Base-by-base conservation (phyloP, 2,113 vertebrate genomes). In the Sialia sialis region DNA sequence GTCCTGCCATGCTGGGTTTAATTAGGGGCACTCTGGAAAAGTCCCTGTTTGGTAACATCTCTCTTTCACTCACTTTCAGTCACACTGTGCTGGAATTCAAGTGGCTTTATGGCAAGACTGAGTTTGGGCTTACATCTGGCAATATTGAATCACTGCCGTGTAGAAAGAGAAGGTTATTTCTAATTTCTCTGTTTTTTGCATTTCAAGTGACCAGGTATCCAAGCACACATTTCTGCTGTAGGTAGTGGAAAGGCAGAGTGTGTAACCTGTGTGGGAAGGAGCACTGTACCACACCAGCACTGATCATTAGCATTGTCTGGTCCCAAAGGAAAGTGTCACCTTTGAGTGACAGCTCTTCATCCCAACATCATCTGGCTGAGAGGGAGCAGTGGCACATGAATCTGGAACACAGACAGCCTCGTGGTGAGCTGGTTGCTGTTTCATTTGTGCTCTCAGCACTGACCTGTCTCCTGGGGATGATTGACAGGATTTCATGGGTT, bases 21-120 rank as follows among this genome's bases (percentile, higher is more conserved):
- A 95, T 94, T 90, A 95, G 94, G 90, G 90, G 56, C 63, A 22
- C 6, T 4, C 84, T 75, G 87, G 72, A 90, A 55, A 63, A 84
- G 9, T 74, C 76, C 26, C 25, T 70, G 12, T 86, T 94, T 6
- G 16, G 85, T 85, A 78, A 67, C 72, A 80, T 72, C 79, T 90
- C 78, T 76, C 63, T 95, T 81, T 67, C 56, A n/a, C n/a, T n/a
- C n/a, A n/a, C n/a, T n/a, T 74, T 39, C 75, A 75, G 22, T 70
- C 60, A 55, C 2, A 5, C 58, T 39, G 49, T 25, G 36, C 4
- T 70, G 64, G 60, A 80, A 72, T 93, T 92, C 49, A 70, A 84
- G 83, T 55, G 67, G 18, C 56, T 93, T 91, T 59, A 78, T 39
- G 51, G 79, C 48, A 63, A 73, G 22, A 38, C 27, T 72, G 82